Base-by-base conservation (phyloP, 2,797 vertebrate genomes). In the Nannoperca obscura region DNA sequence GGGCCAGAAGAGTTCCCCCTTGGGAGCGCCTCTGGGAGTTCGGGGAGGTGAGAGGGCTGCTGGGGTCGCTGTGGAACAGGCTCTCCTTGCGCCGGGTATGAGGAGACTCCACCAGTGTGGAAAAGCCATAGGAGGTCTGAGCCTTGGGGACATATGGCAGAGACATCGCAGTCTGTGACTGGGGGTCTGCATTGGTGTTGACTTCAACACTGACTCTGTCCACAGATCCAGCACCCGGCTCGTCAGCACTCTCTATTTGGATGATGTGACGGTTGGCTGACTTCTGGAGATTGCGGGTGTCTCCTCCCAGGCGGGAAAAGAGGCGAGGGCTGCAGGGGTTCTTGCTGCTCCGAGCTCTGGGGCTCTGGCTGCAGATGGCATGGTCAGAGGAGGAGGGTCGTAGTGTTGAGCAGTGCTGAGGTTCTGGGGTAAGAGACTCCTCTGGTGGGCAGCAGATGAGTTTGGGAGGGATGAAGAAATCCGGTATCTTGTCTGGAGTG, bases 391-490 rank as follows among this genome's bases (percentile, higher is more conserved):
- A 71, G 0, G 97, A 96, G 0, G 96, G 89, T 10, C 96, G 95
- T 67, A 95, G 82, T 32, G 90, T 44, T 0, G 96, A 87, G 11
- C 84, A 94, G 1, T 89, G 83, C 50, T 92, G 92, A 17, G 86
- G 64, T 53, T 95, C 95, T 0, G 94, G 93, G 19, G 89, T 78
- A 0, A 78, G 63, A 14, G 91, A 64, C 27, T 95, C 93, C 53
- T 99, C 98, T 0, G 96, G 83, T 0, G 97, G 96, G 7, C 95
- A 95, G 7, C 96, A 95, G 5, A 96, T 95, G 8, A 99, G 95
- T 88, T 98, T 99, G 2, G 98, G 98, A 0, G 98, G 98, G 82
- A 99, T 99, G 86, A 99, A 99, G 89, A 99, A 99, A 87, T 99
- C 97, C 0, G 98, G 98, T 86, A 99, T 99, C 84, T 98, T 99